Percentiles rank a stretch among this genome's conserved stretches.
Evolutionary conservation across 2,113 vertebrate genomes (phyloP).

Genomic region (Dascyllus trimaculatus): DNA sequence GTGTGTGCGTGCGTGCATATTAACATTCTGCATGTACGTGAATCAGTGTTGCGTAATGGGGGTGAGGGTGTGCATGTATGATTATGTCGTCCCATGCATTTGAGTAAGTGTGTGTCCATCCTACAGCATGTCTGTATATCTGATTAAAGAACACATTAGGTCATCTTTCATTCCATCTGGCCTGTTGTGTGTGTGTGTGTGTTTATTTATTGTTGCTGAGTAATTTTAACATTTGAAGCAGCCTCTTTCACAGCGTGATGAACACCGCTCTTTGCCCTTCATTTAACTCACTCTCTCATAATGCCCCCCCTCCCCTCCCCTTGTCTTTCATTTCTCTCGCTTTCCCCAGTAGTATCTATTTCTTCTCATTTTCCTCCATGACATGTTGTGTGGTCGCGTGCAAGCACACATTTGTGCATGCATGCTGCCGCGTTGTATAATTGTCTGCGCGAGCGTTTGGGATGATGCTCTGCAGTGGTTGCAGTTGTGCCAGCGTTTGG

Average conservation of each 20-base stretch:
- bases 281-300: conserved; percentile 55
- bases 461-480: conserved; percentile 85
- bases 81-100: conserved; percentile 9
- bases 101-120: conserved; percentile 32
- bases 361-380: conserved; percentile 50
- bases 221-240: conserved; percentile 40
- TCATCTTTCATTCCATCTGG: conserved; percentile 54
- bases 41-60: neutral
- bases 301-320: conserved; percentile 25
- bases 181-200: conserved; percentile 17
- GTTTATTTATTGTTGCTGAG: conserved; percentile 23
- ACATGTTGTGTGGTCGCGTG: conserved; percentile 79
- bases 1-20: conserved; percentile 10
- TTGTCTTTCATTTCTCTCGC: neutral
- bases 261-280: conserved; percentile 56
- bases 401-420: conserved; percentile 36
- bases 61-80: neutral
- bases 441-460: conserved; percentile 70
- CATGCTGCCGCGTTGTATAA: conserved; percentile 40
- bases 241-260: conserved; percentile 52
- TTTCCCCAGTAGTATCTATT: conserved; percentile 52
- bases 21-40: neutral
- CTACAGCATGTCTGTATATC: conserved; percentile 25
- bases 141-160: conserved; percentile 65
- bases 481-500: conserved; percentile 87